Evolutionary conservation across 2,113 vertebrate genomes (phyloP), one percentile per base, ranked within the genome.

Genomic region (Chamaea fasciata): DNA sequence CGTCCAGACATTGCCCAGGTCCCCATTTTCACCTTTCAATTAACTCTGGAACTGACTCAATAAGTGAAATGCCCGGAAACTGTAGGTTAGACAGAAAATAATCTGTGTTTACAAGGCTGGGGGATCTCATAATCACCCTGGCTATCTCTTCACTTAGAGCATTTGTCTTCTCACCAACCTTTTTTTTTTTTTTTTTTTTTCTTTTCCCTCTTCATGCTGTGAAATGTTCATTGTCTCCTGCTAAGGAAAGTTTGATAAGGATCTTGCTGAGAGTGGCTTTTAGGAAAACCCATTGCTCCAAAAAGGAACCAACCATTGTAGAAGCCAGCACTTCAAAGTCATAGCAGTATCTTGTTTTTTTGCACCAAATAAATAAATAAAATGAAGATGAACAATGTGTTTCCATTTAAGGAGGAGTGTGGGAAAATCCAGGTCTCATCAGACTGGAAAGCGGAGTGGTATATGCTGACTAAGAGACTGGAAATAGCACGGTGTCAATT

Each of bases 401-500:
- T 97, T 97, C 92, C 94, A 95, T 97, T 95, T 90, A 87, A 94
- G 76, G 93, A 69, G 69, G 74, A 97, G 96, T 97, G 97, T 98
- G 97, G 97, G 97, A 97, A 98, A 97, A 95, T 71, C n/a, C 73
- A 98, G 95, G 96, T 97, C 97, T 97, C 85, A 49, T 94, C 92
- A 85, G 95, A 89, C 81, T 91, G 87, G 88, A 85, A 94, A 95
- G 46, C 4, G 0, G 77, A 95, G 70, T 67, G 56, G 52, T 92
- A 86, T 56, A 92, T 60, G 83, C 91, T 95, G 91, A 94, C 80
- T 92, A 94, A 96, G 92, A 82, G 63, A 87, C 92, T 95, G 83
- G 84, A 96, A 95, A 95, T 93, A 96, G 95, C n/a, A 0, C 0
- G 0, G 53, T 94, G 90, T 94, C 93, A 92, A 31, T 67, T 88